phyloP scores from a whole-genome alignment of 2,113 vertebrate species.

The Stictonetta naevosa region DNA sequence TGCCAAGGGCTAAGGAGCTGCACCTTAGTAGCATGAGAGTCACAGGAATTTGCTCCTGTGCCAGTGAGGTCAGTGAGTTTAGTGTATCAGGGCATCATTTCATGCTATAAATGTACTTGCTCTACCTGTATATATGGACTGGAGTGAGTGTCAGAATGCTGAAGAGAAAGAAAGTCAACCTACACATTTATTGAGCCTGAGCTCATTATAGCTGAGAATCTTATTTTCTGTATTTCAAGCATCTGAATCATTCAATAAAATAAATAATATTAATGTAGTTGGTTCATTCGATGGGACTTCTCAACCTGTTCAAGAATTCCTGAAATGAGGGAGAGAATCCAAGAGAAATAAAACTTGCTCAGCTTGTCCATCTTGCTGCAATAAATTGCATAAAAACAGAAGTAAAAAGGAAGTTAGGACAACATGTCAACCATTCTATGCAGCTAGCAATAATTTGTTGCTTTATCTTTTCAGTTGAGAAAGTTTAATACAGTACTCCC shows the following conservation, averaged over 20 bases:
- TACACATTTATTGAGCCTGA: not conserved
- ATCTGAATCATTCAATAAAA: not conserved
- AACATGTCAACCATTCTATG: not conserved
- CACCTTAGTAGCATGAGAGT: slow-evolving; percentile 26
- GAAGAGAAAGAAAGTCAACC: not conserved
- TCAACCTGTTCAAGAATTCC: not conserved
- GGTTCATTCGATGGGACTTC: not conserved
- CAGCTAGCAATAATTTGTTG: not conserved
- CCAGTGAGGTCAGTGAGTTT: not conserved
- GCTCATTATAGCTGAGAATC: not conserved
- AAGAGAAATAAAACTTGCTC: not conserved
- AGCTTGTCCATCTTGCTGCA: not conserved
- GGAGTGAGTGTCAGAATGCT: not conserved
- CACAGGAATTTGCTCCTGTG: not conserved
- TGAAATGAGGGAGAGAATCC: not conserved
- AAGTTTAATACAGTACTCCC: not conserved
- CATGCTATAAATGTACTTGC: not conserved
- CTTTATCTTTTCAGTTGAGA: not conserved
- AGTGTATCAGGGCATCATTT: not conserved
- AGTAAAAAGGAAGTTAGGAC: not conserved
- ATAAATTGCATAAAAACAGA: not conserved
- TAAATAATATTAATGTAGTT: slow-evolving; percentile 1
- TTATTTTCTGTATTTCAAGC: not conserved
- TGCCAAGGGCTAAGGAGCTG: slow-evolving; percentile 38
- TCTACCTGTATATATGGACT: not conserved